Evolutionary conservation across 2,888 invertebrate genomes (phyloP).

Genomic region (Branchellion lobata): DNA sequence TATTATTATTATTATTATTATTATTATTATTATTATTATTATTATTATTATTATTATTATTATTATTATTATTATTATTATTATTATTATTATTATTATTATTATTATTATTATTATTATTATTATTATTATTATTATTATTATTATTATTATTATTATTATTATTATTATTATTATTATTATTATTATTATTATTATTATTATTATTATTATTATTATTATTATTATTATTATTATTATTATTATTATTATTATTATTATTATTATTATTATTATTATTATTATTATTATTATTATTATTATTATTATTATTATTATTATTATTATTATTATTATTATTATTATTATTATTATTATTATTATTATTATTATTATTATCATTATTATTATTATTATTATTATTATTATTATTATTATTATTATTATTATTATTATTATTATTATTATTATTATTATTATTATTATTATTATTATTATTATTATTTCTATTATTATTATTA

Average conservation of each 20-base stretch:
- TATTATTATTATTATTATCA: not conserved
- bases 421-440: not conserved
- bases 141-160: no score
- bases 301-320: not conserved
- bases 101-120: no score
- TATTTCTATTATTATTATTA: no score
- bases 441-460: not conserved
- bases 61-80: no score
- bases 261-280: not conserved
- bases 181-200: not conserved
- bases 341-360: not conserved
- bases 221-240: not conserved
- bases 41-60: no score
- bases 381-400: not conserved
- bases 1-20: no score
- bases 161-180: no score
- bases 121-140: no score
- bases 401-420: not conserved
- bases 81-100: no score
- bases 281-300: not conserved
- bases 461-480: not conserved
- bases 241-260: not conserved
- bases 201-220: not conserved
- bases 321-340: not conserved
- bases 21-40: no score